These are phyloP conservation scores for Heliconius hermathena DNA, from an alignment of 1,140 invertebrate species.

Conservation along the genomic window DNA sequence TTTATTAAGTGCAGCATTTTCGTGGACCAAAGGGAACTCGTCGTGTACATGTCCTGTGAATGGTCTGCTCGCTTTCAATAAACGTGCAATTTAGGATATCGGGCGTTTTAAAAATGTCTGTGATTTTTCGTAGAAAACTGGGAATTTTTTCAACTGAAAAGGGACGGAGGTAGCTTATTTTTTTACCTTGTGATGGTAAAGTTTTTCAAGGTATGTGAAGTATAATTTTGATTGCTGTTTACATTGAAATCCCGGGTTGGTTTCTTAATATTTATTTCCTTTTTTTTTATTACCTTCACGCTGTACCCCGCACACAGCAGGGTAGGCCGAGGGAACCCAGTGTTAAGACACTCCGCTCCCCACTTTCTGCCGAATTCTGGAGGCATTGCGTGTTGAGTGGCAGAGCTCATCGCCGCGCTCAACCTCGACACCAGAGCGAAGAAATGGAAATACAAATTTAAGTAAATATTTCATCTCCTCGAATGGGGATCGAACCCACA, in stretches of 20 bases:
- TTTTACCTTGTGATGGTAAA: not conserved
- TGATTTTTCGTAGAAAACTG: constrained; percentile 4
- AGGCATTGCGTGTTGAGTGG: no score
- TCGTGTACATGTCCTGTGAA: constrained; percentile 26
- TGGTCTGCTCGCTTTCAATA: constrained; percentile 19
- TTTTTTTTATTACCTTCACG: no score
- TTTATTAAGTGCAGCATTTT: constrained; percentile 29
- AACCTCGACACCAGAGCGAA: no score
- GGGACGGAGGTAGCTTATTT: not conserved
- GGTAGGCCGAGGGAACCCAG: no score
- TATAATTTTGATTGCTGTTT: not conserved
- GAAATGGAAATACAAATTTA: no score
- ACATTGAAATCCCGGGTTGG: not conserved
- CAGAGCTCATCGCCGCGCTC: no score
- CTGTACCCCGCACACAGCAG: no score
- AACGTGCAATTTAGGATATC: constrained; percentile 32
- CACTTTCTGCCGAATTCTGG: no score
- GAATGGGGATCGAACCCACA: no score
- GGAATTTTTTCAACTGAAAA: constrained; percentile 5
- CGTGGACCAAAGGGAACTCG: constrained; percentile 19
- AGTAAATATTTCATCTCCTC: no score
- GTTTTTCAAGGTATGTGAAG: not conserved
- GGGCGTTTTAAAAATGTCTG: constrained; percentile 21
- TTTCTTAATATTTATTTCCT: no score
- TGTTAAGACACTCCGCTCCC: no score